phyloP scores from a whole-genome alignment of 2,888 invertebrate genomes.

The Phaedon cochleariae region DNA sequence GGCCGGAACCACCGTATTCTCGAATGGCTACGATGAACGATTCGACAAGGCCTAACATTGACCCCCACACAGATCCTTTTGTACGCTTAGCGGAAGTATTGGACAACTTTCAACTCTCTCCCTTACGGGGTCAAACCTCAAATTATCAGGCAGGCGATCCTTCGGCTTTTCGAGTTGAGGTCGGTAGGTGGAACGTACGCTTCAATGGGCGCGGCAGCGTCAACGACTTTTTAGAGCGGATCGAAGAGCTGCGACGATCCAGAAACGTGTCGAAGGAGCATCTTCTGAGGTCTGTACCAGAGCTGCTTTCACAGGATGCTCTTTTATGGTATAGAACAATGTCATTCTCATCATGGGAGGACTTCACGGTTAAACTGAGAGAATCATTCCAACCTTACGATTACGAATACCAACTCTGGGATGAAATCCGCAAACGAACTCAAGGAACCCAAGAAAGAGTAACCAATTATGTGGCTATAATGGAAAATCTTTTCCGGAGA shows the following conservation, averaged over 20 bases:
- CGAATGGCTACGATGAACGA: too few relatives aligned
- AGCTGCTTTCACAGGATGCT: neutral
- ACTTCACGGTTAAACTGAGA: neutral
- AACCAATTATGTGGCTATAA: constrained; percentile 4
- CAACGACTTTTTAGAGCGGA: neutral
- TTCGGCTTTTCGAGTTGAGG: too few relatives aligned
- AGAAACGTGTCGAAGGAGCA: neutral
- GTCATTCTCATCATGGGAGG: constrained; percentile 13
- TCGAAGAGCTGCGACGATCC: neutral
- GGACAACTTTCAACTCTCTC: neutral
- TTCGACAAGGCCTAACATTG: too few relatives aligned
- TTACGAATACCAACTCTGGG: constrained; percentile 14
- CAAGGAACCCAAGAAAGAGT: constrained; percentile 14
- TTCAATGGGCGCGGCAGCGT: neutral
- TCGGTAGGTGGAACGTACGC: too few relatives aligned
- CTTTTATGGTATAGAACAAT: constrained; percentile 12
- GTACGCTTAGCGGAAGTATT: too few relatives aligned
- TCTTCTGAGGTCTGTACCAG: neutral
- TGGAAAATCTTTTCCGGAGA: constrained; percentile 24
- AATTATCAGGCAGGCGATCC: too few relatives aligned
- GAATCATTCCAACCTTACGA: constrained; percentile 16
- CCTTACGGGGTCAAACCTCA: too few relatives aligned
- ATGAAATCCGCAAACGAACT: constrained; percentile 19
- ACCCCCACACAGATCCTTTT: too few relatives aligned
- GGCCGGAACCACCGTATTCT: too few relatives aligned